Evolutionary conservation across 1,140 invertebrate genomes (phyloP).

Genomic region (Trachelipus rathkii): DNA sequence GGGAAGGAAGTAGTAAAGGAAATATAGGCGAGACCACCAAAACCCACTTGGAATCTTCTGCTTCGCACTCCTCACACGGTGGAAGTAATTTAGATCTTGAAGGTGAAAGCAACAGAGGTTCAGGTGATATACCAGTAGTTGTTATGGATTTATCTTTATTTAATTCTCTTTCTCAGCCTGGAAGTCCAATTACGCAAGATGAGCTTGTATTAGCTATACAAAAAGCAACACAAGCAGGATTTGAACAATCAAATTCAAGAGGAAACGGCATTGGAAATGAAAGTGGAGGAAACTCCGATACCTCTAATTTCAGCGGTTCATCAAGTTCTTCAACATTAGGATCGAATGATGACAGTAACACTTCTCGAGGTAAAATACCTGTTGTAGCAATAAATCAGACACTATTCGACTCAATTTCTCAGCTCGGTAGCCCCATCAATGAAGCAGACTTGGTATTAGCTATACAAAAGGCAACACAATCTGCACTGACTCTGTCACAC

Average conservation of each 20-base stretch:
- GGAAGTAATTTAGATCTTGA: no score
- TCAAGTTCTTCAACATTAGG: no score
- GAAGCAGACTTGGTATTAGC: background rate
- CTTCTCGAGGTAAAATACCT: background rate
- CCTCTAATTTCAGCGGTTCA: no score
- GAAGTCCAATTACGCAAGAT: background rate
- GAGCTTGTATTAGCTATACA: background rate
- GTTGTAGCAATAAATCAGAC: background rate
- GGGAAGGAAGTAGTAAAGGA: no score
- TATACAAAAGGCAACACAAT: background rate
- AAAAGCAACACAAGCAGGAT: background rate
- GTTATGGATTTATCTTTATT: background rate
- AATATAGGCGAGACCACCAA: background rate
- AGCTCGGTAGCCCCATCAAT: background rate
- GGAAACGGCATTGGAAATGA: background rate
- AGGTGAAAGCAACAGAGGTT: no score
- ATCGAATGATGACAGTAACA: background rate
- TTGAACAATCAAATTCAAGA: background rate
- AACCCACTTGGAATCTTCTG: no score
- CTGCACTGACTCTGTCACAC: background rate
- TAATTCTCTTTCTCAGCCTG: background rate
- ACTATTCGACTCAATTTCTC: background rate
- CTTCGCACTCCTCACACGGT: no score
- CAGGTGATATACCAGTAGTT: background rate
- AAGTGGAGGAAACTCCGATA: background rate